phyloP scores from a whole-genome alignment of 2,797 vertebrate species.

The Mycteria americana region DNA sequence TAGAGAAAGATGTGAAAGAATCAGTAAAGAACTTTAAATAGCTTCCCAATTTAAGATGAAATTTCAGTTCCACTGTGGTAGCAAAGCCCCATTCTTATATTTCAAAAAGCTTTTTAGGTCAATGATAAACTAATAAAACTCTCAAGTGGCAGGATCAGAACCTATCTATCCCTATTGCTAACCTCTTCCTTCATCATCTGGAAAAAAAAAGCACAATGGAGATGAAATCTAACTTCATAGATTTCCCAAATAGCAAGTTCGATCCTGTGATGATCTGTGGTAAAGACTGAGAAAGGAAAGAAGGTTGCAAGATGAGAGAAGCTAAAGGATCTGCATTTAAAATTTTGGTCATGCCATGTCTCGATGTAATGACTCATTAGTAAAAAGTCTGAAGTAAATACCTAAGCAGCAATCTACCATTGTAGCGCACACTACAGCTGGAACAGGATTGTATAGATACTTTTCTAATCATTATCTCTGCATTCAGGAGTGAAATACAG shows the following conservation, averaged over 20 bases:
- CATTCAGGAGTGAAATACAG: background rate
- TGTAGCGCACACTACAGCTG: background rate
- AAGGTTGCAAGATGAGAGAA: background rate
- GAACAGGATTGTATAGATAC: background rate
- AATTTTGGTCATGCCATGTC: background rate
- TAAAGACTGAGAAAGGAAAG: background rate
- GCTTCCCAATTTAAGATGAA: background rate
- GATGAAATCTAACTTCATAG: background rate
- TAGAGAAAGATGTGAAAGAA: background rate
- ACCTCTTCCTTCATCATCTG: background rate
- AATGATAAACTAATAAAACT: background rate
- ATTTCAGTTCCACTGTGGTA: background rate
- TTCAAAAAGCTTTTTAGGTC: background rate
- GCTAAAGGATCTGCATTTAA: background rate
- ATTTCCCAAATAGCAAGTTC: background rate
- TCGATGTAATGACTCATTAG: background rate
- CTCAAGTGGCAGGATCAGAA: background rate
- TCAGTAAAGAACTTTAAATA: background rate
- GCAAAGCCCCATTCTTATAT: background rate
- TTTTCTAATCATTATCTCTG: background rate
- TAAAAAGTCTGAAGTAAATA: background rate
- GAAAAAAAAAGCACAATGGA: rapidly evolving
- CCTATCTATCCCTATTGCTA: background rate
- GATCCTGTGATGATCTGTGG: background rate
- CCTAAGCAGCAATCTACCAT: background rate